Conservation (phyloP, 2,888 invertebrate genomes). For the Myathropa florea region DNA sequence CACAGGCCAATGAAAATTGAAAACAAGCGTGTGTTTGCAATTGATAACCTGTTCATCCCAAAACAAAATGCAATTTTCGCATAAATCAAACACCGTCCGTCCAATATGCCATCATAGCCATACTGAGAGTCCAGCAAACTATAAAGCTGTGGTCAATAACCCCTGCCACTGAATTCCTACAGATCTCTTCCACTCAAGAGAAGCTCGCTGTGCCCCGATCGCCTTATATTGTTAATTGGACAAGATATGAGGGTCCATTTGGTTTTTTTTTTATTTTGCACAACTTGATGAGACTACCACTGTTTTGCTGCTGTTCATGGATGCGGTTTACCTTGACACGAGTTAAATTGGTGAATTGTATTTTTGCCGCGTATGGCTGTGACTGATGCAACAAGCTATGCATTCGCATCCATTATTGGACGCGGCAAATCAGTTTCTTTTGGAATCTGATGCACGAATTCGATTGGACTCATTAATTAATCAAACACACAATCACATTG, state of each 20-base stretch:
- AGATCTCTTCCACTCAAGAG: neutral
- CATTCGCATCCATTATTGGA: neutral
- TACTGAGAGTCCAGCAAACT: slow-evolving; percentile 15
- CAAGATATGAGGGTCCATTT: neutral
- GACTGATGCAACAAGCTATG: slow-evolving; percentile 16
- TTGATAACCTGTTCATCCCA: slow-evolving; percentile 67
- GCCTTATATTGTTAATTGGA: slow-evolving; percentile 8
- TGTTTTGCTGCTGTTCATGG: neutral
- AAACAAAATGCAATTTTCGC: slow-evolving; percentile 34
- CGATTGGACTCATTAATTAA: neutral
- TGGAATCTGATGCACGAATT: neutral
- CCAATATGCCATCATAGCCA: slow-evolving; percentile 2
- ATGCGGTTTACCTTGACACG: slow-evolving; percentile 56
- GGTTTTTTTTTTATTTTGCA: slow-evolving; percentile 15
- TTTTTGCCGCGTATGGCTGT: neutral
- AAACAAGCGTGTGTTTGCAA: slow-evolving; percentile 3
- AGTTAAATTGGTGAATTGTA: neutral
- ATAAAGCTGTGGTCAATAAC: slow-evolving; percentile 39
- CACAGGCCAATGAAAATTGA: slow-evolving; percentile 3
- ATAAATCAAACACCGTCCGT: slow-evolving; percentile 11
- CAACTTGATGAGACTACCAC: neutral
- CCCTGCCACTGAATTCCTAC: slow-evolving; percentile 19
- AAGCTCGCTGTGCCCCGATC: neutral
- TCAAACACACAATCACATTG: slow-evolving; percentile 2
- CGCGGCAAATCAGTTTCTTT: neutral